Base-by-base conservation (phyloP, 2,888 invertebrate species). In the Netelia fuscicornis region DNA sequence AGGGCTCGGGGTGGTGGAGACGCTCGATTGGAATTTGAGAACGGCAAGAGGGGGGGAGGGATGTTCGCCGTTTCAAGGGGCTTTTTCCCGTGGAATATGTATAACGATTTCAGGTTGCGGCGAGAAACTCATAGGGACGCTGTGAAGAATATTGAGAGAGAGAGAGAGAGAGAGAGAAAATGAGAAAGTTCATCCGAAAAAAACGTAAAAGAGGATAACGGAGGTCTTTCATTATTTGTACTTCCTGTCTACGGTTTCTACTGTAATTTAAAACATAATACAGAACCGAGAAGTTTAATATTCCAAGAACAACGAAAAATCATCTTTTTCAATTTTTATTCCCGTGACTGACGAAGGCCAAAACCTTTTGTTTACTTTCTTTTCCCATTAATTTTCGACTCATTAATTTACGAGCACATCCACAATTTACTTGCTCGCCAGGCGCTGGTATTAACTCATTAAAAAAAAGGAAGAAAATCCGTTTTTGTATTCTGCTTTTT, bases 1-100 rank as follows among this genome's bases (percentile, higher is more conserved):
- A n/a, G 60, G 20, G 11, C 20, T n/a, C 48, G 52, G 17, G 44
- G 64, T 17, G 64, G 76, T 48, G 64, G 64, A 56, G 75, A 10
- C 48, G 58, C 58, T 74, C 58, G 64, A 72, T 79, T 65, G 75
- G 60, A 76, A 64, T 83, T 85, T 72, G 67, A 67, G 64, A 83
- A 76, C 20, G 76, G 20, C 2, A 10, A 25, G 25, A 1, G 25
- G 10, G 37, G 68, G 62, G 74, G 62, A 10, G 37, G 58, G 30
- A 25, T 52, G 60, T 30, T 54, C 42, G 70, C 20, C 30, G 30
- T 2, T 6, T 9, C 42, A 54, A 52, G 58, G 67, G 37, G 48
- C 17, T 10, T 20, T 62, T 58, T 17, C 0, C 0, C 48, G 20
- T 58, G 17, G 72, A 71, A 65, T 56, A 72, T 65, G 52, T 25